Evolutionary conservation across 2,113 vertebrate genomes (phyloP).

Genomic region (Zosterops lateralis): DNA sequence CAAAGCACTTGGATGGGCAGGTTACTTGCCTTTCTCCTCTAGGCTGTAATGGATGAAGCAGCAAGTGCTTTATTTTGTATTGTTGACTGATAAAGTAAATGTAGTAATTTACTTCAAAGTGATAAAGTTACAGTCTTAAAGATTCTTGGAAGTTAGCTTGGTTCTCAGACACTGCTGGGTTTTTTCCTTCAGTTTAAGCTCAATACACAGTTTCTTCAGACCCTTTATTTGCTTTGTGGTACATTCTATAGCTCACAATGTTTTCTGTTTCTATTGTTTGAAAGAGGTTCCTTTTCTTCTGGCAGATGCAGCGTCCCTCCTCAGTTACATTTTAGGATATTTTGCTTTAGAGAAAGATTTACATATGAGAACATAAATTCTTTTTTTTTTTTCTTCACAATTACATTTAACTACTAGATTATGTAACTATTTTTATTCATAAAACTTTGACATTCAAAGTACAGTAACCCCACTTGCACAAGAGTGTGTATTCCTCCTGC

Average conservation of each 20-base stretch:
- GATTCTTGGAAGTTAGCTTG: background rate
- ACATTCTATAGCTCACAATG: background rate
- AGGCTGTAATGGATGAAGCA: background rate
- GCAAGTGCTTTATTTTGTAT: background rate
- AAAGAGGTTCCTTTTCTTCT: background rate
- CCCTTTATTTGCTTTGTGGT: background rate
- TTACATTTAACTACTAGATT: background rate
- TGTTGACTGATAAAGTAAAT: background rate
- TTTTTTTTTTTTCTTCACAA: background rate
- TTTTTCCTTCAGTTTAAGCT: background rate
- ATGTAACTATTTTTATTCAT: background rate
- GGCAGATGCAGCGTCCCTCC: background rate
- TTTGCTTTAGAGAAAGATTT: background rate
- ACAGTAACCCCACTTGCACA: background rate
- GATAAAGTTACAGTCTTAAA: background rate
- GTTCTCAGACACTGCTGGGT: background rate
- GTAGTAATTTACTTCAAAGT: background rate
- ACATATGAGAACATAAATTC: background rate
- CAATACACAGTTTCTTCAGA: background rate
- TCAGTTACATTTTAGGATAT: background rate
- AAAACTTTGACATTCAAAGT: background rate
- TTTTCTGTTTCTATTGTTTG: background rate
- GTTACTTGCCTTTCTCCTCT: background rate
- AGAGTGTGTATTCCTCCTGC: background rate
- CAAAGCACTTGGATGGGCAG: accelerated